phyloP scores from a whole-genome alignment of 2,113 vertebrate species.

The Eidolon helvum region DNA sequence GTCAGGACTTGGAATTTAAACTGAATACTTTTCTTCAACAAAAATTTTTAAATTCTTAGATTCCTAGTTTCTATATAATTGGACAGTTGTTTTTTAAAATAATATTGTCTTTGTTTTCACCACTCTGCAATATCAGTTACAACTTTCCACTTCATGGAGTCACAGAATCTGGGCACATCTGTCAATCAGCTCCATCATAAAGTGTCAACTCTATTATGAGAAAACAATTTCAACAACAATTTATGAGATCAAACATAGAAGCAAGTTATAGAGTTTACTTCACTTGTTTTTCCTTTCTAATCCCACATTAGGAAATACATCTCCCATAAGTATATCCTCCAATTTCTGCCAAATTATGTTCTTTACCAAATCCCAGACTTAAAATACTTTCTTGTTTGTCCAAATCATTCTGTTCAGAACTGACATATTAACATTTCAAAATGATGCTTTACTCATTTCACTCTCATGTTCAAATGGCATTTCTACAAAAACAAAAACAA shows the following conservation, averaged over 20 bases:
- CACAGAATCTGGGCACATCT: neutral
- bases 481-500: neutral
- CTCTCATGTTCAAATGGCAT: neutral
- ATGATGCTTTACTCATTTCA: conserved; percentile 5
- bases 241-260: neutral
- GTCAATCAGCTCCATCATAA: neutral
- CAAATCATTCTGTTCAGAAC: neutral
- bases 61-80: neutral
- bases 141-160: neutral
- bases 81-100: neutral
- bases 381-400: neutral
- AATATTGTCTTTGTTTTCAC: neutral
- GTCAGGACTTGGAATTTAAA: neutral
- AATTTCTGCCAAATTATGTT: neutral
- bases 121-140: neutral
- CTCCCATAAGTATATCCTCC: neutral
- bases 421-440: neutral
- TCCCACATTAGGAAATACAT: neutral
- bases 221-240: neutral
- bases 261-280: neutral
- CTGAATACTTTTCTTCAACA: neutral
- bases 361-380: neutral
- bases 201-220: neutral
- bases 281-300: neutral
- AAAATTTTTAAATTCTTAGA: neutral